Percentiles rank a stretch among this genome's conserved stretches.
phyloP scores from a whole-genome alignment of 2,888 invertebrate species.

The Xestoiulus laeticollis region DNA sequence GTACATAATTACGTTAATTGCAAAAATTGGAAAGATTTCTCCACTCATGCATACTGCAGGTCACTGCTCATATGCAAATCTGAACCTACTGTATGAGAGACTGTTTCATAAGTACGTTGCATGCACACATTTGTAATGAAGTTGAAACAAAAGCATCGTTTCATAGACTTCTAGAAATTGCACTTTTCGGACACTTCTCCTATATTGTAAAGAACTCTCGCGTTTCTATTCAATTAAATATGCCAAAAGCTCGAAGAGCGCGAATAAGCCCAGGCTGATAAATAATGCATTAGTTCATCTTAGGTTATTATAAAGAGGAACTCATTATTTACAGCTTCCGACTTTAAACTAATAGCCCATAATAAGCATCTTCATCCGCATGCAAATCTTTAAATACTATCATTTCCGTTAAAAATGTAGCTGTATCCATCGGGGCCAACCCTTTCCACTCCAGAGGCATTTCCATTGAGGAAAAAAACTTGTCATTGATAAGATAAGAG shows the following conservation, averaged over 20 bases:
- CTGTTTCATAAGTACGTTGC: background rate
- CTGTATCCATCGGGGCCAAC: background rate
- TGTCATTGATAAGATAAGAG: background rate
- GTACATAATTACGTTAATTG: background rate
- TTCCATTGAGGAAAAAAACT: background rate
- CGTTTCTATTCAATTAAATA: slow-evolving; percentile 1
- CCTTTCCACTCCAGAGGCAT: background rate
- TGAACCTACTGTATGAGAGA: background rate
- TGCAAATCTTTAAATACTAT: slow-evolving; percentile 23
- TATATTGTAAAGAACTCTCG: background rate
- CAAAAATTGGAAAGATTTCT: background rate
- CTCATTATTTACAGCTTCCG: slow-evolving; percentile 41
- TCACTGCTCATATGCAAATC: background rate
- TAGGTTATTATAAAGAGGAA: slow-evolving; percentile 22
- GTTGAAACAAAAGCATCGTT: background rate
- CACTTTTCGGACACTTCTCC: background rate
- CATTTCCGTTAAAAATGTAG: slow-evolving; percentile 1
- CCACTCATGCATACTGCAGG: background rate
- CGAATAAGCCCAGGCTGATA: background rate
- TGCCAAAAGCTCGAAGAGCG: slow-evolving; percentile 25
- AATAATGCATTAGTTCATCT: slow-evolving; percentile 35
- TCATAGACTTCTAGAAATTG: background rate
- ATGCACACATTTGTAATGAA: background rate
- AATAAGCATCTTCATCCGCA: slow-evolving; percentile 20
- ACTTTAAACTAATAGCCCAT: slow-evolving; percentile 39